These are phyloP conservation scores for Halcyon badia DNA, from an alignment of 2,797 vertebrate genomes.

Conservation along the genomic window DNA sequence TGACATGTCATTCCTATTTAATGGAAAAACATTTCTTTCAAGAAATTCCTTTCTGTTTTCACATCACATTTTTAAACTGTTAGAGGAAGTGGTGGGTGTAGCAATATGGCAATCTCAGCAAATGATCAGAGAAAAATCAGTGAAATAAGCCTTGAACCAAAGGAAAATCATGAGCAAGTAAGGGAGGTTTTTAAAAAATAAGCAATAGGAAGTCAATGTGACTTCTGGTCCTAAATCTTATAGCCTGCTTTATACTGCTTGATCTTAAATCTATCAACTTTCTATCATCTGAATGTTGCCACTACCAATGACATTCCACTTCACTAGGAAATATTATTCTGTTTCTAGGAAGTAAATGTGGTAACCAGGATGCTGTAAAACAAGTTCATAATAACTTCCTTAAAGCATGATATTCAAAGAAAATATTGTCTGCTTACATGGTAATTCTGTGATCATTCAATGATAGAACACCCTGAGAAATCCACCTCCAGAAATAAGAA, in stretches of 20 bases:
- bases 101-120: neutral
- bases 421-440: neutral
- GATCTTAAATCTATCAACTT: neutral
- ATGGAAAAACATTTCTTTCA: neutral
- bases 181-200: neutral
- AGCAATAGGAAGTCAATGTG: neutral
- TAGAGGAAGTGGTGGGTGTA: neutral
- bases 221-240: neutral
- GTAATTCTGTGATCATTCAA: neutral
- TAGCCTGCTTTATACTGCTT: neutral
- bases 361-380: conserved; percentile 1
- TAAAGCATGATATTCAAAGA: neutral
- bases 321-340: conserved; percentile 23
- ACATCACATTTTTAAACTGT: neutral
- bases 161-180: neutral
- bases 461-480: neutral
- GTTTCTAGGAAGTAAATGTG: conserved; percentile 19
- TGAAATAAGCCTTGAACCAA: neutral
- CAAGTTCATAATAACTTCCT: neutral
- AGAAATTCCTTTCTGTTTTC: neutral
- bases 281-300: neutral
- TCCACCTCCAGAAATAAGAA: neutral
- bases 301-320: neutral
- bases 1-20: neutral
- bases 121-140: neutral